phyloP scores from a whole-genome alignment of 2,888 invertebrate genomes.

The Cylloceria caligata region DNA sequence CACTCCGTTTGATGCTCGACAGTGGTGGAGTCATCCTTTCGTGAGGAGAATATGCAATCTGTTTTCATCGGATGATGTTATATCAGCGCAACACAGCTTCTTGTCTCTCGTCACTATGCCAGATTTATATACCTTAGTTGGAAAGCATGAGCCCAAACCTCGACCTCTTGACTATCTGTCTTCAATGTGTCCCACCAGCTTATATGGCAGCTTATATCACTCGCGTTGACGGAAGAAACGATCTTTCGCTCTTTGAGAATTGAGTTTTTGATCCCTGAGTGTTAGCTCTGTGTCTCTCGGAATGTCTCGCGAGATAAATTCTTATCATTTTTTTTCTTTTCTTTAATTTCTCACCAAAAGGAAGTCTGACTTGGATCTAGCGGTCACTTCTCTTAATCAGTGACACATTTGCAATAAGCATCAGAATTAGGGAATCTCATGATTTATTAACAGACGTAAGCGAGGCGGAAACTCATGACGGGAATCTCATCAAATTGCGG shows the following conservation, averaged over 20 bases:
- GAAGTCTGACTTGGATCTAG: not conserved
- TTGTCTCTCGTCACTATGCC: conserved; percentile 36
- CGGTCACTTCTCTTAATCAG: not conserved
- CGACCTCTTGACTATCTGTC: conserved; percentile 59
- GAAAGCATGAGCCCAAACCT: conserved; percentile 51
- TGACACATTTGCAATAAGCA: not conserved
- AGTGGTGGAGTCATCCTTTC: conserved; percentile 53
- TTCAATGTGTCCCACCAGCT: conserved; percentile 52
- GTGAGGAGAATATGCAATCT: conserved; percentile 62
- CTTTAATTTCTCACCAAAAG: not conserved
- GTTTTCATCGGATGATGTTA: conserved; percentile 67
- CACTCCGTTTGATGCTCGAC: conserved; percentile 45
- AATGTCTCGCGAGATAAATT: not conserved
- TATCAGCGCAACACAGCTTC: conserved; percentile 64
- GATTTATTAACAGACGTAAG: not conserved
- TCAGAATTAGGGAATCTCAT: not conserved
- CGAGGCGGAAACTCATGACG: conserved; percentile 12
- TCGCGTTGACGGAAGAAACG: conserved; percentile 37
- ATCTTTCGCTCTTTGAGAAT: conserved; percentile 28
- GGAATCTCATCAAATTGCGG: conserved; percentile 47
- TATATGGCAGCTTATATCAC: conserved; percentile 23
- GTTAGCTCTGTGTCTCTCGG: not conserved
- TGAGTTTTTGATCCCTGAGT: conserved; percentile 30
- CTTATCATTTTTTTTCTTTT: not conserved
- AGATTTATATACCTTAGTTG: conserved; percentile 36